Base-by-base conservation (phyloP, 2,113 vertebrate genomes). In the Psephotus haematonotus region DNA sequence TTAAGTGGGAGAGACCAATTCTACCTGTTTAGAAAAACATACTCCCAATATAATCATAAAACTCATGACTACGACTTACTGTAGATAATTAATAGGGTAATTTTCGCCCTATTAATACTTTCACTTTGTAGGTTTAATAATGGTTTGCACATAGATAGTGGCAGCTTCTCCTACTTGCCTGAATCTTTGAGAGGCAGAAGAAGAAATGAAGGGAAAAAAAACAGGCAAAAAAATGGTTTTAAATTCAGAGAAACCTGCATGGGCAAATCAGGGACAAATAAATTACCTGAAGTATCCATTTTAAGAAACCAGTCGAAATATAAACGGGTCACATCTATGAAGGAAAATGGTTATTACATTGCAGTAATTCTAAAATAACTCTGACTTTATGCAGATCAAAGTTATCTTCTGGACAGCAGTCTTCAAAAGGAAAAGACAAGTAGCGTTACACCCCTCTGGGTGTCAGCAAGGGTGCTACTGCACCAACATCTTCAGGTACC, bases 211-310 rank as follows among this genome's bases (percentile, higher is more conserved):
- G 31, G 14, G 53, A 39, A 33, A 55, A 55, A 44, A 8, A 60
- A 37, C n/a, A 62, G 44, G 46, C 6, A 86, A 81, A 93, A 92
- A 57, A 4, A 57, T 0, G 2, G 10, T 29, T 87, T 80, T 60
- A 86, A 75, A 74, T 80, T 91, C 85, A 86, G 11, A 70, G 68
- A 70, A 95, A 88, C 35, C 74, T 78, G 46, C 47, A 59, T 9
- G 43, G 50, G 35, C 86, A n/a, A 93, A 83, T 27, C 2, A 1
- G 43, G 85, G 44, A 87, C 88, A 84, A 39, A 81, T 3, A 76
- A 81, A 76, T 39, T 46, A 86, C 37, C 27, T 41, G 39, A 85
- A 87, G 87, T 3, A 79, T 44, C 24, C 59, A 15, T 82, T 86
- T 82, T 69, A 79, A 82, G 77, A 92, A 65, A 76, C 18, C 28